These are phyloP conservation scores for Spilogale gracilis DNA, from an alignment of 2,113 vertebrate species.

Conservation along the genomic window DNA sequence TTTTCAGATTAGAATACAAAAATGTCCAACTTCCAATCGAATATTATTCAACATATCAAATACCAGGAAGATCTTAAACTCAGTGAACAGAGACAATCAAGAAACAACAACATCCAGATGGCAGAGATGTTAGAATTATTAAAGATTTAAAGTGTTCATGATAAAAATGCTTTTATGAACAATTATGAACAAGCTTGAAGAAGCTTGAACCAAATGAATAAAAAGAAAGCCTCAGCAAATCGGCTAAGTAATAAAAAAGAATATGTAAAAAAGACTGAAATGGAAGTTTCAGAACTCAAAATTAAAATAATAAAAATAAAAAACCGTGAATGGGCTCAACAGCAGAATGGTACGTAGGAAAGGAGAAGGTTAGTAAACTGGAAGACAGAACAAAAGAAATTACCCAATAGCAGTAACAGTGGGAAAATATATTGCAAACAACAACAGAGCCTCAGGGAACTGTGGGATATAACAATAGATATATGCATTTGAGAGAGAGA, in stretches of 20 bases:
- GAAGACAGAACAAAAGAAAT: neutral
- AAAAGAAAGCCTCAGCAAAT: neutral
- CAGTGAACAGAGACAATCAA: neutral
- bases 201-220: constrained; percentile 13
- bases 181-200: neutral
- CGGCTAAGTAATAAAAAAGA: neutral
- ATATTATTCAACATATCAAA: neutral
- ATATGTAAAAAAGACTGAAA: neutral
- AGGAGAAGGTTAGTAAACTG: neutral
- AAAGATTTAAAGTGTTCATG: neutral
- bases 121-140: neutral
- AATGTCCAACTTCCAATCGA: neutral
- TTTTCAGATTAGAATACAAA: neutral
- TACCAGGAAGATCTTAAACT: neutral
- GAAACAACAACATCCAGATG: neutral
- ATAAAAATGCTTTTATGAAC: neutral
- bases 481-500: neutral
- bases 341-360: neutral
- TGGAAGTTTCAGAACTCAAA: neutral
- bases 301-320: neutral
- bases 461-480: neutral
- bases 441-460: neutral
- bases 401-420: neutral
- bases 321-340: neutral
- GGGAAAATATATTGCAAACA: neutral